A percentile compares a stretch with the other conserved stretches of the same genome.
Conservation (phyloP, 2,113 vertebrate genomes). For the Bos javanicus region DNA sequence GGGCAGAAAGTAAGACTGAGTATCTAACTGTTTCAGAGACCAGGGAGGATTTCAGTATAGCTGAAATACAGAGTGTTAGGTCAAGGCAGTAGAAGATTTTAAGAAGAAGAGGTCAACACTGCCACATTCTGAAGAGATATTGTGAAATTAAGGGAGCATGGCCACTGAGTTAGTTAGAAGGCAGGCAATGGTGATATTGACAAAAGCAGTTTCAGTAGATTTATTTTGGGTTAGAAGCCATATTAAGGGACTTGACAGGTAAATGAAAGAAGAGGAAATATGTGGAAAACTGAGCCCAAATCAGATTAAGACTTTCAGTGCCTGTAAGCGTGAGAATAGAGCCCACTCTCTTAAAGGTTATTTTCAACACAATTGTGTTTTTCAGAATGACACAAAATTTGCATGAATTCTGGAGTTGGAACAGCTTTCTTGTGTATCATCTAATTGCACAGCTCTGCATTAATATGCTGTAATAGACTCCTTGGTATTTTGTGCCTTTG, state of each 20-base stretch:
- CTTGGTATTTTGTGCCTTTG: background rate
- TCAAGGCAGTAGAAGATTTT: slow-evolving; percentile 10
- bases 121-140: background rate
- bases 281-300: background rate
- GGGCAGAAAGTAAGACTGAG: background rate
- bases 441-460: background rate
- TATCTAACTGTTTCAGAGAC: background rate
- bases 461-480: background rate
- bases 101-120: background rate
- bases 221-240: slow-evolving; percentile 23
- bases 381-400: slow-evolving; percentile 9
- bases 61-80: background rate
- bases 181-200: background rate
- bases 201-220: background rate
- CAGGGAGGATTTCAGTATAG: background rate
- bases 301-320: slow-evolving; percentile 18
- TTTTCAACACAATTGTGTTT: background rate
- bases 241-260: background rate
- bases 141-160: slow-evolving; percentile 18
- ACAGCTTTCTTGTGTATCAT: background rate
- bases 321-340: background rate
- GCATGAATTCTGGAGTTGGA: background rate
- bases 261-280: slow-evolving; percentile 23
- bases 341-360: background rate
- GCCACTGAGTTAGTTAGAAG: background rate